Evolutionary conservation across 2,888 invertebrate genomes (phyloP), one percentile per base, ranked within the genome.

Genomic region (Ophraella communa): DNA sequence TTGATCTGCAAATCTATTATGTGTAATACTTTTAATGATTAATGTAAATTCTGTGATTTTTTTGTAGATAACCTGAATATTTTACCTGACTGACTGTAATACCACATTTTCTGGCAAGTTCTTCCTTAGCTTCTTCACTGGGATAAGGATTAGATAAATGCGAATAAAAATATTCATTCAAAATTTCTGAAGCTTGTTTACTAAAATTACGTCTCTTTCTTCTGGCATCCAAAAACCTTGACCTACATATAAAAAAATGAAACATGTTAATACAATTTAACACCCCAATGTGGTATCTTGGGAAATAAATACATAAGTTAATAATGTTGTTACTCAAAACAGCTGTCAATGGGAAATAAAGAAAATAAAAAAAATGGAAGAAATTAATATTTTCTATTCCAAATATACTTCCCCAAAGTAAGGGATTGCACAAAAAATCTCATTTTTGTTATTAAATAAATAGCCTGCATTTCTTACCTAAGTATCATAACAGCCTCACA

Each of bases 401-500:
- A n/a, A n/a, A n/a, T n/a, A n/a, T n/a, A n/a, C n/a, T n/a, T n/a
- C n/a, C n/a, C n/a, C n/a, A n/a, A n/a, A n/a, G n/a, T n/a, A n/a
- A n/a, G n/a, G n/a, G n/a, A n/a, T n/a, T n/a, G n/a, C n/a, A n/a
- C n/a, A n/a, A n/a, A n/a, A n/a, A n/a, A n/a, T n/a, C n/a, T 11
- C 1, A 10, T 10, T 1, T 30, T 30, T 30, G n/a, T n/a, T n/a
- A n/a, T 10, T 0, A 30, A 30, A 30, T 10, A 30, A 10, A 30
- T 10, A 10, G 1, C 11, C 11, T 30, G 1, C 30, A 30, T 30
- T 42, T 23, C 27, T 51, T 51, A 51, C 49, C 49, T 49, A 70
- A 99, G 87, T 74, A 99, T 98, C 99, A 99, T 99, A 73, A 99
- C 98, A 51, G 98, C 98, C 83, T 99, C 99, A 82, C 99, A 99